These are phyloP conservation scores for Nipponia nippon DNA, from an alignment of 2,113 vertebrate species.

Conservation along the genomic window DNA sequence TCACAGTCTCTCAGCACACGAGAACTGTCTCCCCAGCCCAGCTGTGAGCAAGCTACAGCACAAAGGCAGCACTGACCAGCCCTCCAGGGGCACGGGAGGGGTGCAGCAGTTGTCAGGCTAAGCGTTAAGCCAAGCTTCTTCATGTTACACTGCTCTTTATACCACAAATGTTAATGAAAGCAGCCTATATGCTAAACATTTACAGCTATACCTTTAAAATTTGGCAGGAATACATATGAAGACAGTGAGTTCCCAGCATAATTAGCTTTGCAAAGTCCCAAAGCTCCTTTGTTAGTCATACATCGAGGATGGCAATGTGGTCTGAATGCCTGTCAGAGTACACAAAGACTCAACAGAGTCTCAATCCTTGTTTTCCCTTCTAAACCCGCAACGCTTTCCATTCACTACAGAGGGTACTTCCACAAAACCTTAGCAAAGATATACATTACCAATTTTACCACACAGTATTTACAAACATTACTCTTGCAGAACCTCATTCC, in stretches of 20 bases:
- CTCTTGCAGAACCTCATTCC: not conserved
- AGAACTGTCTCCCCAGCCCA: not conserved
- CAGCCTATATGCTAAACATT: not conserved
- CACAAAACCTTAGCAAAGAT: not conserved
- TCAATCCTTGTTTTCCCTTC: not conserved
- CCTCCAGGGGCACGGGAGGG: not conserved
- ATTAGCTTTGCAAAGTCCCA: not conserved
- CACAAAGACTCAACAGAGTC: not conserved
- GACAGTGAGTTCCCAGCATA: not conserved
- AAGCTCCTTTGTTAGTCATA: not conserved
- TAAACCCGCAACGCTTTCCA: not conserved
- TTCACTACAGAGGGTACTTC: not conserved
- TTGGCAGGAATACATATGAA: not conserved
- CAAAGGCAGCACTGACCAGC: not conserved
- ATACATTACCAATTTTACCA: not conserved
- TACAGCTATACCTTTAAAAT: not conserved
- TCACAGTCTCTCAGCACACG: not conserved
- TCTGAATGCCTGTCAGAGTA: not conserved
- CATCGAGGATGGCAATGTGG: not conserved
- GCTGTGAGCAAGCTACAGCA: not conserved
- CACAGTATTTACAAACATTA: not conserved
- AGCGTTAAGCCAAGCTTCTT: not conserved
- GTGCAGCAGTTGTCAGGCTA: not conserved
- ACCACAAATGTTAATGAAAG: not conserved
- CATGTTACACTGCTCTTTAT: not conserved